Base-by-base conservation (phyloP, 2,797 vertebrate species). In the Microctenopoma stevenorrisi region DNA sequence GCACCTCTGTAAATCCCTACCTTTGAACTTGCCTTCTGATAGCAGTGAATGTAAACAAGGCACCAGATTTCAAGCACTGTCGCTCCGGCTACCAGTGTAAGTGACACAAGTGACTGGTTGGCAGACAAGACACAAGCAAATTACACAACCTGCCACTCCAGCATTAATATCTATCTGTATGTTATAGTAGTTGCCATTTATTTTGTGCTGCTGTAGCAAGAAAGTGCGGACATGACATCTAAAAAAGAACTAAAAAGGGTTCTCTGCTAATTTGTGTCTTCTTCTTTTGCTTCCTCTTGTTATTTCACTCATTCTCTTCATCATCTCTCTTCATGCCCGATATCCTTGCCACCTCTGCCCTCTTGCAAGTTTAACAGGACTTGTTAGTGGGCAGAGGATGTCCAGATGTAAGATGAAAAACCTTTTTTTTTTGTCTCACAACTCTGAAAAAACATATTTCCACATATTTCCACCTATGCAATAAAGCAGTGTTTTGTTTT, bases 21-120 rank as follows among this genome's bases (percentile, higher is more conserved):
- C 90, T 93, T 93, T 93, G 88, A 92, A 92, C 86, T 43, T 15
- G 59, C 37, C 72, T 71, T 64, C 84, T 78, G 89, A 92, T 89
- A 90, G 83, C 68, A 74, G 55, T 56, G 55, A 80, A 84, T 76
- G 85, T 91, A 93, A 94, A 94, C 91, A 93, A 61, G 71, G 75
- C 64, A 64, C 44, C 35, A 44, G 65, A 44, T 85, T 92, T 85
- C 64, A 85, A 85, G 86, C 60, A 4, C 70, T 33, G 18, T 62
- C 68, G 79, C 66, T 38, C 42, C 38, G 44, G 79, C 74, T 82
- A 84, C 59, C 71, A 35, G 57, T 72, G 76, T 82, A 81, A 82
- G 78, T 68, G 65, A 86, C 86, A 84, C 86, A 85, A 78, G 84
- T 86, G 84, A 85, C 75, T 82, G 73, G 64, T 63, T 33, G 33